phyloP scores from a whole-genome alignment of 1,140 invertebrate species.

The Potamilus streckersoni region DNA sequence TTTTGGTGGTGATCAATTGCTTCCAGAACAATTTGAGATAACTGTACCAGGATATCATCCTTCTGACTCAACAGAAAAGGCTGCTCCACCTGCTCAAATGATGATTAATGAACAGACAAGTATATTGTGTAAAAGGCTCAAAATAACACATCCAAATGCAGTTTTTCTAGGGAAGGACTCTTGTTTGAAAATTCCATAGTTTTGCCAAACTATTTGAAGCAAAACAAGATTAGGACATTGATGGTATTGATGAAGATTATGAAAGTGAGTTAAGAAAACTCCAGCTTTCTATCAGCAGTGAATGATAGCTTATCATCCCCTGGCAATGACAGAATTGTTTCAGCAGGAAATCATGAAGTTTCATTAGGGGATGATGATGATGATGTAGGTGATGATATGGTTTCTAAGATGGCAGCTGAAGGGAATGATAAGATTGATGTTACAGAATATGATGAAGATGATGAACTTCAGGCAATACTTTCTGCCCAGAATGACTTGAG shows the following conservation, averaged over 20 bases:
- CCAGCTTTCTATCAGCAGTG: too few relatives aligned
- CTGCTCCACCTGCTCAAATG: slow-evolving; percentile 21
- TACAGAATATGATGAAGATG: too few relatives aligned
- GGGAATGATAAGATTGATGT: too few relatives aligned
- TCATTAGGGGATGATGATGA: too few relatives aligned
- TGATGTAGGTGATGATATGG: too few relatives aligned
- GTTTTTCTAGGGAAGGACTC: slow-evolving; percentile 57
- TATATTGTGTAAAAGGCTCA: slow-evolving; percentile 82
- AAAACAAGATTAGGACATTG: slow-evolving; percentile 34
- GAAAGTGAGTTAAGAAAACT: background rate
- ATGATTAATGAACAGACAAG: slow-evolving; percentile 83
- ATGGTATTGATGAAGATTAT: slow-evolving; percentile 35
- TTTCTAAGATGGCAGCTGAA: too few relatives aligned
- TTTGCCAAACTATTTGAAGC: slow-evolving; percentile 29
- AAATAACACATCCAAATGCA: slow-evolving; percentile 80
- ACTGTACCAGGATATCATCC: slow-evolving; percentile 78
- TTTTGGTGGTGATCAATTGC: slow-evolving; percentile 75
- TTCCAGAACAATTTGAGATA: slow-evolving; percentile 82
- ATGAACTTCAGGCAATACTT: too few relatives aligned
- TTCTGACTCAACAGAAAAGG: slow-evolving; percentile 34
- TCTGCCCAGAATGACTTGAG: too few relatives aligned
- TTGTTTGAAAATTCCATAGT: slow-evolving; percentile 23
- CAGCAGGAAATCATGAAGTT: too few relatives aligned
- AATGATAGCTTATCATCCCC: too few relatives aligned
- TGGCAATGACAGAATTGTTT: too few relatives aligned